phyloP scores from a whole-genome alignment of 2,113 vertebrate species.

The Semnornis frantzii region DNA sequence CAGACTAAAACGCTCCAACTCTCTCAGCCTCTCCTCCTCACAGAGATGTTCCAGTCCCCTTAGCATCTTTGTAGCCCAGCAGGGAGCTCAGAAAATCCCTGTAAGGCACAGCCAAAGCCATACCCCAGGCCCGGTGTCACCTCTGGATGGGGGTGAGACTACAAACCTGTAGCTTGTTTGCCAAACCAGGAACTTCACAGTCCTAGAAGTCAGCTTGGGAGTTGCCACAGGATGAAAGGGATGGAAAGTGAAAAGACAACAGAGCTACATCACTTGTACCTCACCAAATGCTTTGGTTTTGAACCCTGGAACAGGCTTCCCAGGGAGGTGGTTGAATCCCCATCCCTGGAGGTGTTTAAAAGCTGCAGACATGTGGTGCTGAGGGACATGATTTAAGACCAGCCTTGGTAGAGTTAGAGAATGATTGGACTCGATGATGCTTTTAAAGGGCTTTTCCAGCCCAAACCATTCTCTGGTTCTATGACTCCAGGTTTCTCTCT shows the following conservation, averaged over 20 bases:
- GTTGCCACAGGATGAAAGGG: neutral
- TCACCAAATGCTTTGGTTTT: neutral
- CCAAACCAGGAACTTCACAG: neutral
- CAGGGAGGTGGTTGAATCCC: no score
- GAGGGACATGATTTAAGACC: no score
- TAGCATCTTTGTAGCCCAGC: neutral
- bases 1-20: no score
- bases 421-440: no score
- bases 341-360: no score
- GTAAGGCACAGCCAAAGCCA: accelerated
- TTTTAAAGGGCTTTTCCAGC: no score
- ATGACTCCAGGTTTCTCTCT: neutral
- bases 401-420: no score
- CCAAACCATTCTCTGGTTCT: no score
- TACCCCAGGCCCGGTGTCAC: accelerated
- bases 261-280: neutral
- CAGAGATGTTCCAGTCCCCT: no score
- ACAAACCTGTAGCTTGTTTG: neutral
- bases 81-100: neutral
- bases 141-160: accelerated
- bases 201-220: neutral
- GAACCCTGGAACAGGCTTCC: no score
- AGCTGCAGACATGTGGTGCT: no score
- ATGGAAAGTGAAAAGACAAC: neutral
- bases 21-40: no score